Evolutionary conservation across 2,888 invertebrate species (phyloP).

Genomic region (Macrosiphum euphorbiae): DNA sequence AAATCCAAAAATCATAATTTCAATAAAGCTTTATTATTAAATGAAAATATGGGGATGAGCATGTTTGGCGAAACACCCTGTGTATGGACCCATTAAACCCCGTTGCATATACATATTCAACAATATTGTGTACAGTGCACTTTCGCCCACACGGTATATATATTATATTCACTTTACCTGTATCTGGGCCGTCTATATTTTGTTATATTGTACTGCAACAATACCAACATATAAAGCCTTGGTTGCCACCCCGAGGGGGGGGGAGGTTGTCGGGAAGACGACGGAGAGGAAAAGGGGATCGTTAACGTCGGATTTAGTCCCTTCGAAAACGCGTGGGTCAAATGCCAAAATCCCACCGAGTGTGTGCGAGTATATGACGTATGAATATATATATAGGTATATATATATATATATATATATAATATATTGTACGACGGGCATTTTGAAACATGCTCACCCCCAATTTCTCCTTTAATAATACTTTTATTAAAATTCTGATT

Average conservation of each 20-base stretch:
- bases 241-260: background rate
- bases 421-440: background rate
- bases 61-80: too few relatives aligned
- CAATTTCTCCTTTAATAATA: too few relatives aligned
- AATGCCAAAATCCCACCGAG: background rate
- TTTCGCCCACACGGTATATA: background rate
- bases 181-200: background rate
- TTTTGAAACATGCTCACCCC: too few relatives aligned
- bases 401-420: too few relatives aligned
- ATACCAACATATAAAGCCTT: background rate
- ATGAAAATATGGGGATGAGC: too few relatives aligned
- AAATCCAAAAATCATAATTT: too few relatives aligned
- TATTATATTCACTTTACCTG: slow-evolving; percentile 2
- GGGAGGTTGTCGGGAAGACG: background rate
- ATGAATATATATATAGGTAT: background rate
- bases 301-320: background rate
- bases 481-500: too few relatives aligned
- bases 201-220: background rate
- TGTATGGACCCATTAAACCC: background rate
- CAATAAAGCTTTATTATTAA: too few relatives aligned
- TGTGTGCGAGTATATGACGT: background rate
- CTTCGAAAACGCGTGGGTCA: background rate
- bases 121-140: background rate
- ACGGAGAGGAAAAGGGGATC: background rate
- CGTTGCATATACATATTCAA: background rate